These are phyloP conservation scores for Poeciliopsis occidentalis DNA, from an alignment of 2,113 vertebrate genomes.

Conservation along the genomic window DNA sequence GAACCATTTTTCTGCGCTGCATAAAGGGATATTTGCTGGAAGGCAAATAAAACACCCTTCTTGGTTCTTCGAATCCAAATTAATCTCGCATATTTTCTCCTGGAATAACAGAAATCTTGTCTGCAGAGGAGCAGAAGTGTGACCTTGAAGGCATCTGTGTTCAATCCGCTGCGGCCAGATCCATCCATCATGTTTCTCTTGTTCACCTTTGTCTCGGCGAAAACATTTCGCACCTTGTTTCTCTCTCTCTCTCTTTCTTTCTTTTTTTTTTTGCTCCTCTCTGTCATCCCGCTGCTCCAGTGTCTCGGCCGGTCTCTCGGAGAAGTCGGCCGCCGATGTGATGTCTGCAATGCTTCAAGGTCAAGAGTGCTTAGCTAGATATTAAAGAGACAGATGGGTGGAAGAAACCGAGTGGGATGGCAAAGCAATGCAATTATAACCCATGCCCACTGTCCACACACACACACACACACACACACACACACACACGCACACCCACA, in stretches of 20 bases:
- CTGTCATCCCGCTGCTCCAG: constrained; percentile 33
- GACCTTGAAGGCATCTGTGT: constrained; percentile 67
- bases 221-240: constrained; percentile 56
- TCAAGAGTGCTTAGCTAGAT: constrained; percentile 78
- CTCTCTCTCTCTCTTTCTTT: constrained; percentile 31
- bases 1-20: constrained; percentile 37
- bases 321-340: constrained; percentile 52
- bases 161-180: constrained; percentile 30
- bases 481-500: too few species aligned
- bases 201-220: constrained; percentile 68
- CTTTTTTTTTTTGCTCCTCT: neutral
- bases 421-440: constrained; percentile 72
- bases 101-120: constrained; percentile 50
- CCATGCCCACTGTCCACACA: constrained; percentile 53
- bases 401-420: constrained; percentile 60
- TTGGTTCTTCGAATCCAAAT: constrained; percentile 15
- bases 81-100: constrained; percentile 48
- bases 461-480: constrained; percentile 24
- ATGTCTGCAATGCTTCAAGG: constrained; percentile 67
- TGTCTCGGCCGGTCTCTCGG: constrained; percentile 20
- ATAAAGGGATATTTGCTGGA: constrained; percentile 45
- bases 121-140: constrained; percentile 2
- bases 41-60: constrained; percentile 53
- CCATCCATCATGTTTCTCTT: constrained; percentile 65
- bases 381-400: constrained; percentile 75